These are phyloP conservation scores for Thinocorus orbignyianus DNA, from an alignment of 2,113 vertebrate species.

Conservation along the genomic window DNA sequence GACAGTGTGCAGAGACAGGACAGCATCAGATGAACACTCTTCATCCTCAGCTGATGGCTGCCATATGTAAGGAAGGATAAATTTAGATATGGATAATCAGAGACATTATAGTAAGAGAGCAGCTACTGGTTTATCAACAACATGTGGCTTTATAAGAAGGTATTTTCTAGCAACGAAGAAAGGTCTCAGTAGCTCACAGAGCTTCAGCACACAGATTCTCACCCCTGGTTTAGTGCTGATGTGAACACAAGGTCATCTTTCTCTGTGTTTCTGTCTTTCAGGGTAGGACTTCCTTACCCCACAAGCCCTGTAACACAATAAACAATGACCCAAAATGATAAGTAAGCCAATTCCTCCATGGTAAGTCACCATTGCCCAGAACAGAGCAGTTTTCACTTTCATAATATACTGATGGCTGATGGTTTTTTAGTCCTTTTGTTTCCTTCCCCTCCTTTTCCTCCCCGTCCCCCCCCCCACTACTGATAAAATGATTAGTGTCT, in stretches of 20 bases:
- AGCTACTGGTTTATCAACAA: not conserved
- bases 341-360: not conserved
- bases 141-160: not conserved
- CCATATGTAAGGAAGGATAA: not conserved
- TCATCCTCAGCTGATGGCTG: not conserved
- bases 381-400: not conserved
- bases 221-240: not conserved
- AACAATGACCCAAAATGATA: not conserved
- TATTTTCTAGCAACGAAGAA: not conserved
- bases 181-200: not conserved
- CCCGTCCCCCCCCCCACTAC: not conserved
- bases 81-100: not conserved
- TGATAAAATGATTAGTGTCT: not conserved
- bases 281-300: not conserved
- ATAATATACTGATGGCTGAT: not conserved
- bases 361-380: not conserved
- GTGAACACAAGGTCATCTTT: constrained; percentile 18
- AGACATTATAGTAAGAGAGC: not conserved
- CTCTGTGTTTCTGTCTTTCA: not conserved
- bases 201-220: not conserved
- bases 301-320: not conserved
- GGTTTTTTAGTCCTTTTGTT: not conserved
- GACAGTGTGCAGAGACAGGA: not conserved
- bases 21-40: rapidly evolving
- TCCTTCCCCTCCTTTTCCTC: rapidly evolving